These are phyloP conservation scores for Sinocyclocheilus grahami DNA, from an alignment of 2,113 vertebrate genomes.

Conservation along the genomic window DNA sequence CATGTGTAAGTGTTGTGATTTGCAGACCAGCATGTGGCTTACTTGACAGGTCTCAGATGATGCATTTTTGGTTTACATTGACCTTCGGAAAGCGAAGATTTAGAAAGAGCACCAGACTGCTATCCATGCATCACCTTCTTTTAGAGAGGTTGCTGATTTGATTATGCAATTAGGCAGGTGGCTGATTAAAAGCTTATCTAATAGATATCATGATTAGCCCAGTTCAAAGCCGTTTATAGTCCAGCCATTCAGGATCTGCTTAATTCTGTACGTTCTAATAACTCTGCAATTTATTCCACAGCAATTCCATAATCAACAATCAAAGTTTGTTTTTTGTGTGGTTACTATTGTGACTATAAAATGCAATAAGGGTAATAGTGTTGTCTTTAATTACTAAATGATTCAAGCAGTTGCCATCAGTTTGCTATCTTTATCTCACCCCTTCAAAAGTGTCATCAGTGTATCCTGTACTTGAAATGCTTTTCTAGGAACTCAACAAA, in stretches of 20 bases:
- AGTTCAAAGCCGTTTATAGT: constrained; percentile 51
- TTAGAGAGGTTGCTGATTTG: constrained; percentile 77
- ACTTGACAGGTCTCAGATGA: background rate
- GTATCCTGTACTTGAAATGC: constrained; percentile 37
- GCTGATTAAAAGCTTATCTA: constrained; percentile 79
- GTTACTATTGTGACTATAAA: background rate
- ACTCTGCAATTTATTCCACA: constrained; percentile 5
- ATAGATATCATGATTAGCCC: constrained; percentile 75
- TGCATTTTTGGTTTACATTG: background rate
- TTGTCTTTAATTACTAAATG: constrained; percentile 23
- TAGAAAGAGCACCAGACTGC: constrained; percentile 31
- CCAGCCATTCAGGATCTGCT: background rate
- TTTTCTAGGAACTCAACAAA: constrained; percentile 45
- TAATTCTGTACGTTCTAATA: constrained; percentile 17
- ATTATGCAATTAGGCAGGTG: constrained; percentile 79
- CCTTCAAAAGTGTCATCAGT: constrained; percentile 40
- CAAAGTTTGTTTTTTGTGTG: background rate
- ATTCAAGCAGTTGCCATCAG: background rate
- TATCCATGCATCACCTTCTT: constrained; percentile 70
- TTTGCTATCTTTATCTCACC: background rate
- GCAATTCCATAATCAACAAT: background rate
- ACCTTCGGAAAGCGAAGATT: constrained; percentile 24
- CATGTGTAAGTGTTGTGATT: background rate
- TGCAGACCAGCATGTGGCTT: constrained; percentile 7
- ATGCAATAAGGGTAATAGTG: background rate